These are phyloP conservation scores for Eulithis prunata DNA, from an alignment of 2,888 invertebrate species.

Conservation along the genomic window DNA sequence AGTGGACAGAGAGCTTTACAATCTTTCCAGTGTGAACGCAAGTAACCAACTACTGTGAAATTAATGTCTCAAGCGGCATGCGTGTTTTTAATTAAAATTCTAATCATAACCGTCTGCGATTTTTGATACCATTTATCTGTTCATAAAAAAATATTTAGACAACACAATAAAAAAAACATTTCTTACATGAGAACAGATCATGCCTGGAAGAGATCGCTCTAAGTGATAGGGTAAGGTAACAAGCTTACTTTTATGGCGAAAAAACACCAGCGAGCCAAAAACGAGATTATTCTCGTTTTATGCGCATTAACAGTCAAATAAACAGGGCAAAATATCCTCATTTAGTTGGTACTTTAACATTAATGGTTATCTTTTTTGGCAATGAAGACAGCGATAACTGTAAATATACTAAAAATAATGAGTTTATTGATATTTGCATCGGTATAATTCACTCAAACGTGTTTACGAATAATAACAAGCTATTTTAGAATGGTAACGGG, in stretches of 20 bases:
- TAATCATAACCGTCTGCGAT: conserved; percentile 5
- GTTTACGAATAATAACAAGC: too few relatives aligned
- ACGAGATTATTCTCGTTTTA: neutral
- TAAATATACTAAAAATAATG: conserved; percentile 6
- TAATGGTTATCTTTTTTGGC: conserved; percentile 12
- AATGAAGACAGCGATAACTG: conserved; percentile 4
- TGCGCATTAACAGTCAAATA: neutral
- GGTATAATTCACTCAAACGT: conserved; percentile 1
- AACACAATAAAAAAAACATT: too few relatives aligned
- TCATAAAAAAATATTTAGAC: neutral
- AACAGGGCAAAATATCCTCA: conserved; percentile 5
- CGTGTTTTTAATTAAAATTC: conserved; percentile 14
- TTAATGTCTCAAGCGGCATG: conserved; percentile 2
- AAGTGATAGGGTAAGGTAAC: too few relatives aligned
- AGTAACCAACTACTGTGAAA: conserved; percentile 19
- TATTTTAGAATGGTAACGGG: too few relatives aligned
- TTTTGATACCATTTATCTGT: conserved; percentile 5
- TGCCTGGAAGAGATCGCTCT: too few relatives aligned
- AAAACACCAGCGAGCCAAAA: neutral
- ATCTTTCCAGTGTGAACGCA: neutral
- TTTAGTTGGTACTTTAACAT: conserved; percentile 6
- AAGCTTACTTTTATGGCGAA: neutral
- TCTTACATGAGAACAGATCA: too few relatives aligned
- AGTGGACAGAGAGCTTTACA: too few relatives aligned
- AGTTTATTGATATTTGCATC: neutral